Evolutionary conservation across 1,140 invertebrate species (phyloP), one percentile per base, ranked within the genome.

Genomic region (Thaumetopoea pityocampa): DNA sequence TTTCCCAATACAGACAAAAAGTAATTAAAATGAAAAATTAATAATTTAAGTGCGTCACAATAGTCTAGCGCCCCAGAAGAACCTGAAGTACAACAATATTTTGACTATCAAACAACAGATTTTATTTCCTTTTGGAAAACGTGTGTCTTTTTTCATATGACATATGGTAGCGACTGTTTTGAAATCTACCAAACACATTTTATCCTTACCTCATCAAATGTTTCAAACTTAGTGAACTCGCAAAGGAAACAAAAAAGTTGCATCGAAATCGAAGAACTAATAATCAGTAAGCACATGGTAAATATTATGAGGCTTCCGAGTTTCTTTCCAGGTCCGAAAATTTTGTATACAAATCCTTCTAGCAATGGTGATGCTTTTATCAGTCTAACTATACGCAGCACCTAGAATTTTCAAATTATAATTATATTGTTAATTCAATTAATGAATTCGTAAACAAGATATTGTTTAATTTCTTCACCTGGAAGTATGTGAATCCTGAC

Each of bases 291-390:
- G 80, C 97, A 99, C 94, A 99, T 98, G 10, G 98, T 99, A 76
- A 99, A 99, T 59, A 99, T 96, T 24, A 99, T 98, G 1, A 99
- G 88, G 62, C 96, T 98, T 2, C 98, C 98, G 3, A 99, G 84
- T 85, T 99, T 99, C 83, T 99, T 99, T 14, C 98, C 98, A 0
- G 98, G 98, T 1, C 98, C 98, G 85, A 99, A 99, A 57, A 99
- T 99, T 87, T 99, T 99, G 74, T 98, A 99, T 3, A 99, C 98
- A 85, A 99, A 99, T 54, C 99, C 98, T 86, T 99, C 98, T 27
- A 99, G 84, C 88, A 99, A 93, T 7, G 98, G 98, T 0, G 97
- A 99, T 0, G 98, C 98, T 88, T 99, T 99, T 10, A 99, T 99
- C 0, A 99, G 86, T 30, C 98, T 88, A 3, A 99, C 95, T 24